These are phyloP conservation scores for Protonemura montana DNA, from an alignment of 2,888 invertebrate species.

Conservation along the genomic window DNA sequence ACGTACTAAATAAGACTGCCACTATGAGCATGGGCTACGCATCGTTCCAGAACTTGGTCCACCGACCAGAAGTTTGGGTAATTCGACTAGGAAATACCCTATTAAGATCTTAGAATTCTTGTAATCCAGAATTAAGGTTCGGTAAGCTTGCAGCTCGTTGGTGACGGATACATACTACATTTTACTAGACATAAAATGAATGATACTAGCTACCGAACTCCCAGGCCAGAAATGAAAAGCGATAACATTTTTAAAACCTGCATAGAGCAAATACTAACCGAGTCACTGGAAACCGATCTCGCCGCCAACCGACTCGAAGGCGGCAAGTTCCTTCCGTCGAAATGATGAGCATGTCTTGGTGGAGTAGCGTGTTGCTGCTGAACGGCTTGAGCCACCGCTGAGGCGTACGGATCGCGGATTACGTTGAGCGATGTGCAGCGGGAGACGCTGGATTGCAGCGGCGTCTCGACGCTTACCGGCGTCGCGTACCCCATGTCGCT, in stretches of 20 bases:
- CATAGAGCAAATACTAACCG: slow-evolving; percentile 53
- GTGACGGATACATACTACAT: no score
- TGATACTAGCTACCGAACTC: no score
- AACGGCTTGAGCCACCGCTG: slow-evolving; percentile 22
- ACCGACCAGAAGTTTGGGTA: no score
- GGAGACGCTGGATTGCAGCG: slow-evolving; percentile 84
- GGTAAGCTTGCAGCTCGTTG: no score
- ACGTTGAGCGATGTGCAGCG: slow-evolving; percentile 85
- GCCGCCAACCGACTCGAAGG: slow-evolving; percentile 56
- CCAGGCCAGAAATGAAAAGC: no score
- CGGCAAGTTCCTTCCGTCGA: slow-evolving; percentile 60
- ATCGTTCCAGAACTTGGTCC: no score
- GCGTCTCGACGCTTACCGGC: slow-evolving; percentile 82
- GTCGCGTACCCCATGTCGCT: slow-evolving; percentile 66
- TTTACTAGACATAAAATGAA: no score
- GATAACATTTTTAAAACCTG: background rate
- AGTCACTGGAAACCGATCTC: slow-evolving; percentile 57
- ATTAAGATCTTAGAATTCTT: no score
- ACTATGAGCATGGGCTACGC: no score
- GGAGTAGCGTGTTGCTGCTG: slow-evolving; percentile 57
- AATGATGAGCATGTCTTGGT: slow-evolving; percentile 57
- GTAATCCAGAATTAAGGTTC: no score
- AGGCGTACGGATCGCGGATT: slow-evolving; percentile 66
- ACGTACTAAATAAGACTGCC: no score
- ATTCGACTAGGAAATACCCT: no score